phyloP scores from a whole-genome alignment of 2,888 invertebrate genomes.

The Trilocha varians region DNA sequence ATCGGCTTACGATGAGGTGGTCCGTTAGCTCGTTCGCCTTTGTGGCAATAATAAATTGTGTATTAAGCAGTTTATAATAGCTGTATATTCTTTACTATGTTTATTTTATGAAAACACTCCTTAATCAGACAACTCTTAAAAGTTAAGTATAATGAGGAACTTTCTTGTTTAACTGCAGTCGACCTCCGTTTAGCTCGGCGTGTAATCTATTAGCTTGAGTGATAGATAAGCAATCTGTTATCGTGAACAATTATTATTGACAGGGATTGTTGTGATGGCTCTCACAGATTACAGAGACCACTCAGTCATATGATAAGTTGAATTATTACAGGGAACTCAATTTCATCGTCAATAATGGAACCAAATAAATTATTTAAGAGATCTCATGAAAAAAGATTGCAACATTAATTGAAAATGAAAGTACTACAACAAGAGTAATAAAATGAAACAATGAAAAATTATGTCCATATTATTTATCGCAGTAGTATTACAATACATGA shows the following conservation, averaged over 20 bases:
- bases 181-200: slow-evolving; percentile 6
- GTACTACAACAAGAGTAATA: background rate
- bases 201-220: slow-evolving; percentile 16
- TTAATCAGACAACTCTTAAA: background rate
- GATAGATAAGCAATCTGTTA: slow-evolving; percentile 19
- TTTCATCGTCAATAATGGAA: slow-evolving; percentile 2
- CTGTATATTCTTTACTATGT: too few relatives aligned
- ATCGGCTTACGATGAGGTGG: too few relatives aligned
- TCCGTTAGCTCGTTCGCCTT: too few relatives aligned
- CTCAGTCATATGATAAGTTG: background rate
- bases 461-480: slow-evolving; percentile 20
- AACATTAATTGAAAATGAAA: background rate
- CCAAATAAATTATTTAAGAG: too few relatives aligned
- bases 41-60: too few relatives aligned
- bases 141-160: background rate
- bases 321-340: background rate
- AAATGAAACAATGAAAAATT: slow-evolving; percentile 21
- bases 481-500: background rate
- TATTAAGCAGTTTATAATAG: too few relatives aligned
- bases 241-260: slow-evolving; percentile 20
- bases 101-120: background rate
- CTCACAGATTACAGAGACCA: slow-evolving; percentile 1
- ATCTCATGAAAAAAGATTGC: background rate
- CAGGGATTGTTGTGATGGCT: slow-evolving; percentile 12
- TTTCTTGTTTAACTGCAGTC: background rate